Conservation (phyloP, 1,140 invertebrate genomes). For the Pseudobourletiella spinata region DNA sequence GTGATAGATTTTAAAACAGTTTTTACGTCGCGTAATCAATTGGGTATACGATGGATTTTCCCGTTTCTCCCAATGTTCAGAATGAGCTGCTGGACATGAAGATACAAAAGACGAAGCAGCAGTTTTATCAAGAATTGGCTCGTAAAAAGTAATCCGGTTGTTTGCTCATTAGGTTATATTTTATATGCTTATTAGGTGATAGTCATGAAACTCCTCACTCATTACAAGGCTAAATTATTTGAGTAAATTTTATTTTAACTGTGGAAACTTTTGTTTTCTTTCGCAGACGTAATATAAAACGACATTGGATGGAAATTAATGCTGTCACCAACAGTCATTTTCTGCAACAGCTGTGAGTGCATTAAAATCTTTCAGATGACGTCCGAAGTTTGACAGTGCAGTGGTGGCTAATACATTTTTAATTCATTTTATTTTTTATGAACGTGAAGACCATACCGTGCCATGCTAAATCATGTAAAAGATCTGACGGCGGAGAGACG, state of each 20-base stretch:
- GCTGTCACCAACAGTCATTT: slow-evolving; percentile 22
- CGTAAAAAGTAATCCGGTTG: slow-evolving; percentile 4
- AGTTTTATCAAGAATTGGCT: neutral
- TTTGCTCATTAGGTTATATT: too few species aligned
- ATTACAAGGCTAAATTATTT: neutral
- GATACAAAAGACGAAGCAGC: neutral
- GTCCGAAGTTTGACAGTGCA: neutral
- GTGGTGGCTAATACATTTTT: neutral
- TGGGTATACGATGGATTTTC: too few species aligned
- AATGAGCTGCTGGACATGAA: neutral
- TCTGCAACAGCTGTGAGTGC: slow-evolving; percentile 25
- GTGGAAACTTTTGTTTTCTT: slow-evolving; percentile 8
- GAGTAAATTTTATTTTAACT: neutral
- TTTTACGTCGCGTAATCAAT: too few species aligned
- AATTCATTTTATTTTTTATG: neutral
- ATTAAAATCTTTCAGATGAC: neutral
- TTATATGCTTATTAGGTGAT: too few species aligned
- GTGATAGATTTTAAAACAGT: too few species aligned
- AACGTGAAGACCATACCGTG: slow-evolving; percentile 20
- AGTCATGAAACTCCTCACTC: neutral
- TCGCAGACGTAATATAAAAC: slow-evolving; percentile 19
- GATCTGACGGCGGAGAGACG: slow-evolving; percentile 14
- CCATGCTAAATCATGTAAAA: slow-evolving; percentile 25
- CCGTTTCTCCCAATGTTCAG: too few species aligned
- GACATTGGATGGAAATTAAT: slow-evolving; percentile 31